Conservation (phyloP, 2,888 invertebrate species). For the Galerucella pusilla region DNA sequence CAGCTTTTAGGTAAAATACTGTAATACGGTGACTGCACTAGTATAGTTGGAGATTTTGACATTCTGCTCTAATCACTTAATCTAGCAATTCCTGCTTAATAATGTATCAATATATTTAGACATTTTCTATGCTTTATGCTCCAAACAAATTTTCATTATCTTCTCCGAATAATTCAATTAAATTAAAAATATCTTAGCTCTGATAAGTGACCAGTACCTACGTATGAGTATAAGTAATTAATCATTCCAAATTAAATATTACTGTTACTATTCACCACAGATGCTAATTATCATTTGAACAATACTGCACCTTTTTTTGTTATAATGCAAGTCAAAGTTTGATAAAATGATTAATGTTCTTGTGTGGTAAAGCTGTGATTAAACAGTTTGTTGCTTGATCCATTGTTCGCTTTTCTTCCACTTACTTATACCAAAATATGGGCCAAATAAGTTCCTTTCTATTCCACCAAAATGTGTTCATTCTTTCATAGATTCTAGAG, state of each 20-base stretch:
- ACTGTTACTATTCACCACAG: slow-evolving; percentile 55
- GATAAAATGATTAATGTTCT: slow-evolving; percentile 44
- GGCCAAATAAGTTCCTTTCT: neutral
- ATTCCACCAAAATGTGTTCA: slow-evolving; percentile 10
- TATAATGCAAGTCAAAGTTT: slow-evolving; percentile 46
- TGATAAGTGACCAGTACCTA: slow-evolving; percentile 8
- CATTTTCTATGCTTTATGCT: neutral
- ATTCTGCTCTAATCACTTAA: too few species aligned
- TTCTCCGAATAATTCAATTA: neutral
- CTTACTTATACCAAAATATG: slow-evolving; percentile 24
- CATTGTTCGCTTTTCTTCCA: slow-evolving; percentile 26
- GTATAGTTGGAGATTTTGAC: too few species aligned
- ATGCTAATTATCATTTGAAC: slow-evolving; percentile 59
- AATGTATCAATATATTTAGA: neutral
- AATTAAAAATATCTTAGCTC: neutral
- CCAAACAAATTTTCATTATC: neutral
- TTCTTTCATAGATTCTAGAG: too few species aligned
- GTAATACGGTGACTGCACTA: too few species aligned
- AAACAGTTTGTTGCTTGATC: slow-evolving; percentile 22
- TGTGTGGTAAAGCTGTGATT: slow-evolving; percentile 39
- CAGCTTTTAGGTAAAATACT: too few species aligned
- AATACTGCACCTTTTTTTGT: slow-evolving; percentile 55
- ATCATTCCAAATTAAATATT: slow-evolving; percentile 60
- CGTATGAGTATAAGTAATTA: slow-evolving; percentile 50
- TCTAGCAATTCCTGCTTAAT: too few species aligned